These are phyloP conservation scores for Pollimyrus isidori DNA, from an alignment of 2,113 vertebrate genomes.

Conservation along the genomic window DNA sequence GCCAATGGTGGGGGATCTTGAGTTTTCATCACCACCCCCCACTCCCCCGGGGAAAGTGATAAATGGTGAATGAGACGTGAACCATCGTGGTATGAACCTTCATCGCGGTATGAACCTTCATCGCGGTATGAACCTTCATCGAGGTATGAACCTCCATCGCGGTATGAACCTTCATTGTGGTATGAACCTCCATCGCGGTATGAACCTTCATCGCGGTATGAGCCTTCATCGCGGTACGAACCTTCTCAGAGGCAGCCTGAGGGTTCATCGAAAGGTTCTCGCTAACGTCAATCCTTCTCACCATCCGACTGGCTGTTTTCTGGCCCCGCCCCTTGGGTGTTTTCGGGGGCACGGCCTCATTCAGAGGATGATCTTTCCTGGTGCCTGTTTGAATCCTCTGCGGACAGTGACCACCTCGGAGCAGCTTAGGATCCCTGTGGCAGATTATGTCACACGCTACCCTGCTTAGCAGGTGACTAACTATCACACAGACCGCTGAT, in stretches of 20 bases:
- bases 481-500: conserved; percentile 19
- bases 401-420: not conserved
- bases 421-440: conserved; percentile 3
- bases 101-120: too few relatives aligned
- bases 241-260: not conserved
- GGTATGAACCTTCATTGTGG: not conserved
- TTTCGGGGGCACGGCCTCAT: conserved; percentile 21
- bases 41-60: not conserved
- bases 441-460: conserved; percentile 15
- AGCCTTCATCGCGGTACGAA: not conserved
- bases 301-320: conserved; percentile 22
- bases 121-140: not conserved
- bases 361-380: conserved; percentile 18
- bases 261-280: conserved; percentile 25
- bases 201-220: too few relatives aligned
- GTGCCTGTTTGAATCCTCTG: not conserved
- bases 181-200: not conserved
- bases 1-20: not conserved
- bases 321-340: conserved; percentile 7
- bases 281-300: conserved; percentile 12
- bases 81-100: not conserved
- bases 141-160: too few relatives aligned
- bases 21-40: not conserved
- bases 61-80: not conserved
- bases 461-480: conserved; percentile 41